Evolutionary conservation across 2,797 vertebrate species (phyloP).

Genomic region (Pygocentrus nattereri): DNA sequence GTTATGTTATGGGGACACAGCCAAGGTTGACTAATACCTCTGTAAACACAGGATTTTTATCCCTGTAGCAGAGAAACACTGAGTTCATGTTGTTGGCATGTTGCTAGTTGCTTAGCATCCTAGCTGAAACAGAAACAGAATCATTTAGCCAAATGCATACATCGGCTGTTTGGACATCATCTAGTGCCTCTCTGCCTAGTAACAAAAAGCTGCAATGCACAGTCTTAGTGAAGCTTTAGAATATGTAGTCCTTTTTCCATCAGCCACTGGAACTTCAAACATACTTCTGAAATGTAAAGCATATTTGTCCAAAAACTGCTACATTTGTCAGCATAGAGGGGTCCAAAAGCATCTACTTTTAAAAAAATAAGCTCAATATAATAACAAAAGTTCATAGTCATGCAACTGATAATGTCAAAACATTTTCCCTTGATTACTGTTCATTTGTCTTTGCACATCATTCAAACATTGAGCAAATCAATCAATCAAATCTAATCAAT

Average conservation of each 20-base stretch:
- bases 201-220: not conserved
- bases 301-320: too few relatives aligned
- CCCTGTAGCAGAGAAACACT: not conserved
- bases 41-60: conserved; percentile 14
- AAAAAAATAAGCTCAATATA: too few relatives aligned
- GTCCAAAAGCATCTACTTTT: too few relatives aligned
- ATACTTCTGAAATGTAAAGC: too few relatives aligned
- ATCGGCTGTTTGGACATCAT: not conserved
- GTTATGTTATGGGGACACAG: not conserved
- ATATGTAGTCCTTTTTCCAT: not conserved
- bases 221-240: not conserved
- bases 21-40: not conserved
- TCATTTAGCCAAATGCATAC: not conserved
- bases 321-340: too few relatives aligned
- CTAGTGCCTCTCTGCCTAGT: not conserved
- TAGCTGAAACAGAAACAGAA: not conserved
- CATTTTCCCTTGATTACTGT: too few relatives aligned
- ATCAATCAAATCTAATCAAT: too few relatives aligned
- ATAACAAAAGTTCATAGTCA: too few relatives aligned
- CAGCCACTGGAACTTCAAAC: not conserved
- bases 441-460: too few relatives aligned
- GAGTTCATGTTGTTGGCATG: conserved; percentile 14
- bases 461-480: too few relatives aligned
- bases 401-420: too few relatives aligned
- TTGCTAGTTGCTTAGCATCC: conserved; percentile 23